phyloP scores from a whole-genome alignment of 2,797 vertebrate species.

The Sebastes cheni region DNA sequence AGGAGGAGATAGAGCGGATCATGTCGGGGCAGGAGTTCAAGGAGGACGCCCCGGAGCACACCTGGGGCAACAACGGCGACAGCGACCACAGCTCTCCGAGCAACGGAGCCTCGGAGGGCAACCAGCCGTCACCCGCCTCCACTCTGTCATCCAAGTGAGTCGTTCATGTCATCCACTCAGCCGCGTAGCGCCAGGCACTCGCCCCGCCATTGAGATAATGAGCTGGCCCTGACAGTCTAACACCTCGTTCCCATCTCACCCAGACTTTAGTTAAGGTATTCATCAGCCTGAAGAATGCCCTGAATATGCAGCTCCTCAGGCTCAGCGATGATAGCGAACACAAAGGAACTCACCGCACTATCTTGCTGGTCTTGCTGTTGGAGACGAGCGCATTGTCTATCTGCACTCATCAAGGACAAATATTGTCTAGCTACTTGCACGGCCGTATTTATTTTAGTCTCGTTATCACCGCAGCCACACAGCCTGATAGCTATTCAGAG shows the following conservation, averaged over 20 bases:
- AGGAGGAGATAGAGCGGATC: constrained; percentile 98
- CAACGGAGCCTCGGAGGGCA: constrained; percentile 96
- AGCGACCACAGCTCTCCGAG: constrained; percentile 98
- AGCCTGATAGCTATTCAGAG: constrained; percentile 28
- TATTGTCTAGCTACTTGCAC: constrained; percentile 59
- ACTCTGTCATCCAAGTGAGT: constrained; percentile 97
- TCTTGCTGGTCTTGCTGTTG: constrained; percentile 56
- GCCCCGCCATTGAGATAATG: constrained; percentile 57
- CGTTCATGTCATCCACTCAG: constrained; percentile 16
- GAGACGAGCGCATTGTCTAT: constrained; percentile 68
- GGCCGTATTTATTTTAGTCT: constrained; percentile 66
- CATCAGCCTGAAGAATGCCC: constrained; percentile 55
- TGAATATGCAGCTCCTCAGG: constrained; percentile 52
- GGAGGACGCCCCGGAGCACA: constrained; percentile 91
- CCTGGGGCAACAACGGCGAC: constrained; percentile 97
- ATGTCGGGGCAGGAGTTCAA: constrained; percentile 99
- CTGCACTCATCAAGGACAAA: constrained; percentile 71
- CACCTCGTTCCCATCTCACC: constrained; percentile 44
- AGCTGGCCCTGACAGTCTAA: constrained; percentile 63
- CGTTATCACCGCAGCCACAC: constrained; percentile 43
- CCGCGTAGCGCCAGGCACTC: background rate
- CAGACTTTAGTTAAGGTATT: constrained; percentile 64
- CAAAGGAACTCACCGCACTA: constrained; percentile 59
- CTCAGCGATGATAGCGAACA: constrained; percentile 42
- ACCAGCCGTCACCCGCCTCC: constrained; percentile 96